Conservation (phyloP, 2,113 vertebrate genomes). For the Anser brachyrhynchus region DNA sequence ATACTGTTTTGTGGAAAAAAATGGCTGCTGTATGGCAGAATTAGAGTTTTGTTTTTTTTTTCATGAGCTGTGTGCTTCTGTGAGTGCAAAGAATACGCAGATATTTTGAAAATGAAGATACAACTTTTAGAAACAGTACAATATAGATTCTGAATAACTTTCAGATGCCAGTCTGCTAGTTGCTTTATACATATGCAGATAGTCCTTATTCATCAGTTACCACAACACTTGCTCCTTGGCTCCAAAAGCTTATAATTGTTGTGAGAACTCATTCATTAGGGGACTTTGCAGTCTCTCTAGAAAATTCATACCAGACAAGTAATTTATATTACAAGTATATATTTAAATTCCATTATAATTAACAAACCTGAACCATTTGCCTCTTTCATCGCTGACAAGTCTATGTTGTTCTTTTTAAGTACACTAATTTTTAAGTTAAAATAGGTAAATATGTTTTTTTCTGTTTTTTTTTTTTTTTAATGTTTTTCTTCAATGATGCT, state of each 20-base stretch:
- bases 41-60: not conserved
- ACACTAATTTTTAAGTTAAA: not conserved
- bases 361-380: not conserved
- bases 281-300: not conserved
- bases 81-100: not conserved
- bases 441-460: not conserved
- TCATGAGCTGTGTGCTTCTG: not conserved
- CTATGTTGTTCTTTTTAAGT: not conserved
- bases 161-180: not conserved
- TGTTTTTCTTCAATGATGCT: not conserved
- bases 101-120: not conserved
- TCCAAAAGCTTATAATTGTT: not conserved
- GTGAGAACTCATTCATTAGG: not conserved
- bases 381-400: not conserved
- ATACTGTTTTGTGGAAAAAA: not conserved
- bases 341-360: not conserved
- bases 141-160: not conserved
- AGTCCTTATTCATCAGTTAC: not conserved
- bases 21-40: not conserved
- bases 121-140: not conserved
- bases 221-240: not conserved
- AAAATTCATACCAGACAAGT: not conserved
- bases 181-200: not conserved
- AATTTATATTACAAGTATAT: not conserved
- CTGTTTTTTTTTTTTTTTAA: not conserved